phyloP scores from a whole-genome alignment of 2,113 vertebrate species.

The Carlito syrichta region DNA sequence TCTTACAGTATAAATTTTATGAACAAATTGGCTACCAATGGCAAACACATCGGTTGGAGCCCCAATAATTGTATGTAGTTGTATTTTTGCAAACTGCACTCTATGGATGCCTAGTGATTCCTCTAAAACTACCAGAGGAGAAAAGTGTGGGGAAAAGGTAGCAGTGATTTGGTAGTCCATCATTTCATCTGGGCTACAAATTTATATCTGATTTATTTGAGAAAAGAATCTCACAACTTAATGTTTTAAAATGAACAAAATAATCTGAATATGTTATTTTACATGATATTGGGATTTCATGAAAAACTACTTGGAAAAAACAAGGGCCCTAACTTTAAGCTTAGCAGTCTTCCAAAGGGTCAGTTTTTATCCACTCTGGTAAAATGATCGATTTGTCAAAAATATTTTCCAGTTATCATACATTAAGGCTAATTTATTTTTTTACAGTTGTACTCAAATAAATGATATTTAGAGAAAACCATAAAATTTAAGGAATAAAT shows the following conservation, averaged over 20 bases:
- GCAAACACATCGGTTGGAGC: not conserved
- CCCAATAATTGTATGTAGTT: not conserved
- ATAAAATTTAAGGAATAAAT: not conserved
- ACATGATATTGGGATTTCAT: not conserved
- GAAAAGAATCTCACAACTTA: not conserved
- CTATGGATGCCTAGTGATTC: no score
- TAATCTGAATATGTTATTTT: not conserved
- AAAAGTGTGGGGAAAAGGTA: not conserved
- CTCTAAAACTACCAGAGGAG: not conserved
- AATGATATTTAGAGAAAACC: not conserved
- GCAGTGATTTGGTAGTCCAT: not conserved
- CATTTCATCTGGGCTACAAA: not conserved
- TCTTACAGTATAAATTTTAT: not conserved
- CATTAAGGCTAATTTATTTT: not conserved
- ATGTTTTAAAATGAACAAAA: not conserved
- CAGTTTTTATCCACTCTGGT: not conserved
- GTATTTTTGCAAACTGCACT: not conserved
- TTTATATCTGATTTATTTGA: not conserved
- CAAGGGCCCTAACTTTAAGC: not conserved
- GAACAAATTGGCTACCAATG: not conserved
- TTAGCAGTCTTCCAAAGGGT: not conserved
- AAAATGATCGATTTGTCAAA: not conserved
- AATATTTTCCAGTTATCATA: not conserved
- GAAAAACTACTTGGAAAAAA: not conserved
- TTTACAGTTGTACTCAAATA: not conserved